Evolutionary conservation across 2,113 vertebrate species (phyloP), one percentile per base, ranked within the genome.

Genomic region (Indicator indicator): DNA sequence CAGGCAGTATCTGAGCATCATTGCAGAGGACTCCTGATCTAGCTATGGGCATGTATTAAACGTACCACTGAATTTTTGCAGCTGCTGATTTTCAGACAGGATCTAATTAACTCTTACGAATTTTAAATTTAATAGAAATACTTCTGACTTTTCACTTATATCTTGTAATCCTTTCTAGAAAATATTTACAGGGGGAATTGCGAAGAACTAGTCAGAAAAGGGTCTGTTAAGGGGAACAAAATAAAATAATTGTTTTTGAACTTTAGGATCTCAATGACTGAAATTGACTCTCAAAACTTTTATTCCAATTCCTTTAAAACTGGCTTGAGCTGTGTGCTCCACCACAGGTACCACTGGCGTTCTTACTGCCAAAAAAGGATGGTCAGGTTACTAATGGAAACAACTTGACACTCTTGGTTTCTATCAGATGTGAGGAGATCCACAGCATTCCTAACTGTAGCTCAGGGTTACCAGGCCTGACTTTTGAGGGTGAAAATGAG

Each of bases 51-150:
- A 40, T 48, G 44, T 78, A 56, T 79, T 79, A 89, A 88, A 82
- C 13, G 8, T 91, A 82, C 21, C 46, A 64, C 20, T 50, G 52
- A 82, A 7, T n/a, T 77, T 75, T 64, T 44, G 83, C 23, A 67
- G 30, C 27, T 69, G 10, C 30, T 88, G 27, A 77, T 88, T 92
- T 94, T 94, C 20, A 52, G 15, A 7, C 30, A 50, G 28, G 13
- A 52, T 28, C 24, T 62, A 82, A 82, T 85, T 87, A 94, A 84
- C 38, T 89, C 44, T 93, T 78, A 81, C 94, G 8, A 59, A 48
- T 40, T 52, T 58, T 89, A 55, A 95, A 94, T 69, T 72, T 5
- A 87, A 82, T 11, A 74, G 28, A 88, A 89, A 79, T 91, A 62
- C 7, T 71, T 77, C 14, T 86, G 20, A 32, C 3, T 73, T 88